These are phyloP conservation scores for Muscicapa comitata DNA, from an alignment of 2,797 vertebrate species.

Conservation along the genomic window DNA sequence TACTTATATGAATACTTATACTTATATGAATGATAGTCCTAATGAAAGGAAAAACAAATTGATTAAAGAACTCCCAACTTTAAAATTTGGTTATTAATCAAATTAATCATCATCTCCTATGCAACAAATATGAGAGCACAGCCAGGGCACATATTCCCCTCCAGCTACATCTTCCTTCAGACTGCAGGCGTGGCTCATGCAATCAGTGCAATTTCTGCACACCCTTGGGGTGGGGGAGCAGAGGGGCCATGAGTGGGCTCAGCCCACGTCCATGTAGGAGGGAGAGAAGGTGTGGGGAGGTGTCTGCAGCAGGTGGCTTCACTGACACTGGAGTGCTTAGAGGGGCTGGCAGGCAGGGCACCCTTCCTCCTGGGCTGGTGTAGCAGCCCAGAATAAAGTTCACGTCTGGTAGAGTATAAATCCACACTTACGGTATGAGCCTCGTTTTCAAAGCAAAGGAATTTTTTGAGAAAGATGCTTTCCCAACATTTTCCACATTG, in stretches of 20 bases:
- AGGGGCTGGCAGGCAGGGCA: neutral
- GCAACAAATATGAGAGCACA: neutral
- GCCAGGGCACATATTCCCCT: neutral
- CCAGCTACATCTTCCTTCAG: neutral
- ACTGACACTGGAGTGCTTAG: fast-evolving
- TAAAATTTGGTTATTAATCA: neutral
- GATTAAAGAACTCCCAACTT: neutral
- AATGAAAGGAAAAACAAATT: neutral
- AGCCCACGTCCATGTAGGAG: fast-evolving
- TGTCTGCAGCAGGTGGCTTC: neutral
- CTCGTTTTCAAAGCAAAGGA: neutral
- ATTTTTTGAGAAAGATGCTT: neutral
- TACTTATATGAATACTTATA: neutral
- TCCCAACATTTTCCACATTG: neutral
- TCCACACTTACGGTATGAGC: neutral
- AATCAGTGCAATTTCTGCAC: fast-evolving
- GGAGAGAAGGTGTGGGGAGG: neutral
- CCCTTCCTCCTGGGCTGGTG: neutral
- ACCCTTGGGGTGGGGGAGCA: fast-evolving
- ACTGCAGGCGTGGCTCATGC: fast-evolving
- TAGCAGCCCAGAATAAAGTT: fast-evolving
- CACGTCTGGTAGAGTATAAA: neutral
- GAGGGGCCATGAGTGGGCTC: fast-evolving
- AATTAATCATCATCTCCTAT: neutral
- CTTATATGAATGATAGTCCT: neutral